Base-by-base conservation (phyloP, 2,113 vertebrate species). In the Recurvirostra avosetta region DNA sequence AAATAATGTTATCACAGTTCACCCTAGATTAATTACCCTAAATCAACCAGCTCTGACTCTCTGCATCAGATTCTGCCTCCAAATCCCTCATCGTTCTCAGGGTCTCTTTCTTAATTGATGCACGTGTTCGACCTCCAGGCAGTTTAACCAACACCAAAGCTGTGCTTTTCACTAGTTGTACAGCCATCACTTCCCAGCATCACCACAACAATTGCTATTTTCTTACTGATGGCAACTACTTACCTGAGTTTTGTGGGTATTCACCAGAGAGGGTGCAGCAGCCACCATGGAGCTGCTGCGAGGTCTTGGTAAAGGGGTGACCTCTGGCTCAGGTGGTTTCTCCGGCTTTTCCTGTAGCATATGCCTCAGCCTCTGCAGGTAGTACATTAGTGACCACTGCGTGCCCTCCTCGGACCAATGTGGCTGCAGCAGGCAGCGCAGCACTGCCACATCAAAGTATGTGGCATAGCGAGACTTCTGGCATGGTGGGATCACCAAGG, bases 261-360 rank as follows among this genome's bases (percentile, higher is more conserved):
- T 99, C 95, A 99, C 99, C 88, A 99, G 96, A 0, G 99, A 99
- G 8, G 99, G 99, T 2, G 99, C 98, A 14, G 99, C 99, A 2
- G 99, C 99, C 97, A 99, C 99, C 99, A 99, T 99, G 32, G 99
- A 99, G 97, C 99, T 99, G 95, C 99, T 99, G 67, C 99, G 98
- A 5, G 99, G 99, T 27, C 99, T 98, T 4, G 99, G 98, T 84
- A 99, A 96, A 49, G 98, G 98, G 8, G 98, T 92, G 19, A 98
- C 88, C 61, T 99, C 98, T 4, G 99, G 99, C 36, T 99, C 99
- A 0, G 98, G 98, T 5, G 98, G 68, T 13, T 98, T 98, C 76
- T 99, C 99, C 0, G 99, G 99, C n/a, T 99, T 99, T 93, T 99
- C 99, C 96, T 99, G 99, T 53, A 99, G 97, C 98, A 99, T 99